Evolutionary conservation across 1,140 invertebrate genomes (phyloP).

Genomic region (Zophobas morio): DNA sequence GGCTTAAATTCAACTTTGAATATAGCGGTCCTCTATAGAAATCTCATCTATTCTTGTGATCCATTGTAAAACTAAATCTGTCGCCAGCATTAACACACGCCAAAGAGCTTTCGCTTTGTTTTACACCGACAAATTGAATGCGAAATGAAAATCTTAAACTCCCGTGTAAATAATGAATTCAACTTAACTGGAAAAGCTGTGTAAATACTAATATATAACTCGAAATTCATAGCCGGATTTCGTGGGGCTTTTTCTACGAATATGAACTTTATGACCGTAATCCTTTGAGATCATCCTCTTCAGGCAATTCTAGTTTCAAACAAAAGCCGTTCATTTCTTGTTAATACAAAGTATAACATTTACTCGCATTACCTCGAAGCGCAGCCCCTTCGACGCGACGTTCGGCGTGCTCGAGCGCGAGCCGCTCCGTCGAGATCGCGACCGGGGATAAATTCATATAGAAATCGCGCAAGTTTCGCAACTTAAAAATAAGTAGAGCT

Average conservation of each 20-base stretch:
- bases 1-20: conserved; percentile 18
- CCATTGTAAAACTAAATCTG: conserved; percentile 51
- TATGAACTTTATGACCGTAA: conserved; percentile 56
- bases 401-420: neutral
- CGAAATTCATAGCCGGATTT: conserved; percentile 61
- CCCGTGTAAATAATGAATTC: conserved; percentile 57
- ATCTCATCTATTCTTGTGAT: conserved; percentile 45
- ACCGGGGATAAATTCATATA: conserved; percentile 52
- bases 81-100: conserved; percentile 50
- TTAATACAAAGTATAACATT: conserved; percentile 50
- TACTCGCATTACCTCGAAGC: conserved; percentile 12
- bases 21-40: conserved; percentile 26
- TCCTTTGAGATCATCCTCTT: conserved; percentile 54
- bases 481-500: conserved; percentile 59
- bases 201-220: conserved; percentile 62
- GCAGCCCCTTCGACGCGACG: neutral
- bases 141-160: conserved; percentile 58
- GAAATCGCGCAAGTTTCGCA: conserved; percentile 58
- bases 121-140: conserved; percentile 57
- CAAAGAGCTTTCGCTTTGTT: conserved; percentile 57
- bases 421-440: conserved; percentile 38
- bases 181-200: conserved; percentile 44
- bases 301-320: conserved; percentile 56
- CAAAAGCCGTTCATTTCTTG: conserved; percentile 59
- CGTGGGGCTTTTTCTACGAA: conserved; percentile 44